phyloP scores from a whole-genome alignment of 2,113 vertebrate genomes.

The Hemichromis elongatus region DNA sequence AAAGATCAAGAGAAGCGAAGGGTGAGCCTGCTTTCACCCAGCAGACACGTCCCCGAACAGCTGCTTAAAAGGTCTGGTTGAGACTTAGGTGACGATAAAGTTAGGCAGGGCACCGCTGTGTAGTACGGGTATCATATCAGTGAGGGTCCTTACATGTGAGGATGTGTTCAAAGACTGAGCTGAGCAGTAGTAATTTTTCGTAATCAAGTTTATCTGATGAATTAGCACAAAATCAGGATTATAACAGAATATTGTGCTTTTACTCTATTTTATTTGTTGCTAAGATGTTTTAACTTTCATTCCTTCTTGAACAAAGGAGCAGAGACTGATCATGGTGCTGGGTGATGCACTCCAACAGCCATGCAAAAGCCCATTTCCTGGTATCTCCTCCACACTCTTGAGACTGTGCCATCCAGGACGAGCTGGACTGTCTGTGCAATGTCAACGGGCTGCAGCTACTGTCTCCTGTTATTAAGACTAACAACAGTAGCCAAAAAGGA shows the following conservation, averaged over 20 bases:
- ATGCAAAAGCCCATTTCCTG: rapidly evolving
- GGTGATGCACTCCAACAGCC: not conserved
- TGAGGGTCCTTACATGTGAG: not conserved
- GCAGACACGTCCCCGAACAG: not conserved
- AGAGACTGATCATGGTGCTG: not conserved
- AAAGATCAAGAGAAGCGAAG: not conserved
- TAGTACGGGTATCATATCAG: not conserved
- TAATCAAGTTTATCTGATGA: not conserved
- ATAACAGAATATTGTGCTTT: not conserved
- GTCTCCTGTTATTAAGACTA: not conserved
- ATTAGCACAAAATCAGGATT: not conserved
- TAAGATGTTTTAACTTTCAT: not conserved
- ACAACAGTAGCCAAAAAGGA: not conserved
- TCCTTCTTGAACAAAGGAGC: not conserved
- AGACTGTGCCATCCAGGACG: not conserved
- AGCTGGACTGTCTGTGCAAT: not conserved
- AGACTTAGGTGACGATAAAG: not conserved
- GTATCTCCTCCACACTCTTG: not conserved
- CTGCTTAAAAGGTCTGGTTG: not conserved
- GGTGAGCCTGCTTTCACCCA: not conserved
- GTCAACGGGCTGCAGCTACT: not conserved
- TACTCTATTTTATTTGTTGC: not conserved
- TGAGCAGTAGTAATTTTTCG: rapidly evolving
- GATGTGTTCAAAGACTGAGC: not conserved
- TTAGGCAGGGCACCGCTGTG: not conserved